Evolutionary conservation across 2,888 invertebrate genomes (phyloP).

Genomic region (Pachycephus smyrnensis): DNA sequence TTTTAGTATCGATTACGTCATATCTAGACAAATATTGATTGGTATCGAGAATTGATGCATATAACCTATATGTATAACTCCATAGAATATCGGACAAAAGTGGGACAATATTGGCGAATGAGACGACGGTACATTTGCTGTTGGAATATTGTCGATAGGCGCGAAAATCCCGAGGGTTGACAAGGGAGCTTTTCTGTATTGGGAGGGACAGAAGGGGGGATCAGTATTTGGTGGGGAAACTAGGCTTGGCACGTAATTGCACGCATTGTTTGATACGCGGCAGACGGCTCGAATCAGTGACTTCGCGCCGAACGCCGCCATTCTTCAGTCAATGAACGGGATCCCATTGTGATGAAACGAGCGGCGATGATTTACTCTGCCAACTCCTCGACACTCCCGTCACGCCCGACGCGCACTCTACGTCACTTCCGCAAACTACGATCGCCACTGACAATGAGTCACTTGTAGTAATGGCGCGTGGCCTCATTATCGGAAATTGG

Average conservation of each 20-base stretch:
- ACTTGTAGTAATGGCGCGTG: constrained; percentile 49
- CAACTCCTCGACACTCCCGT: not conserved
- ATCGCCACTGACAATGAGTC: constrained; percentile 33
- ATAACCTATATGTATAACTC: no score
- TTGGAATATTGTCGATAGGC: constrained; percentile 56
- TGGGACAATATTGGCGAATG: constrained; percentile 65
- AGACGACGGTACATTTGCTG: constrained; percentile 58
- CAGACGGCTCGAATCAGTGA: constrained; percentile 49
- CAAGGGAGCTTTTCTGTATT: constrained; percentile 19
- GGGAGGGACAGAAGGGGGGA: not conserved
- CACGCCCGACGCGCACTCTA: constrained; percentile 14
- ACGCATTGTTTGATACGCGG: constrained; percentile 62
- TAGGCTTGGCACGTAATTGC: constrained; percentile 60
- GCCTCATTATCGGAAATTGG: constrained; percentile 44
- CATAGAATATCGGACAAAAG: constrained; percentile 44
- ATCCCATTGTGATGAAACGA: constrained; percentile 27
- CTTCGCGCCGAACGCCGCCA: constrained; percentile 20
- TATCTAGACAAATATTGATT: no score
- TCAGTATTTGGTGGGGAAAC: not conserved
- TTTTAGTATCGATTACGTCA: no score
- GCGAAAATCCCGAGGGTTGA: constrained; percentile 40
- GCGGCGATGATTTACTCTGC: constrained; percentile 45
- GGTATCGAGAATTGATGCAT: no score
- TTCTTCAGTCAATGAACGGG: constrained; percentile 17
- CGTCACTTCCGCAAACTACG: constrained; percentile 23